Base-by-base conservation (phyloP, 2,888 invertebrate species). In the Altica lythri region DNA sequence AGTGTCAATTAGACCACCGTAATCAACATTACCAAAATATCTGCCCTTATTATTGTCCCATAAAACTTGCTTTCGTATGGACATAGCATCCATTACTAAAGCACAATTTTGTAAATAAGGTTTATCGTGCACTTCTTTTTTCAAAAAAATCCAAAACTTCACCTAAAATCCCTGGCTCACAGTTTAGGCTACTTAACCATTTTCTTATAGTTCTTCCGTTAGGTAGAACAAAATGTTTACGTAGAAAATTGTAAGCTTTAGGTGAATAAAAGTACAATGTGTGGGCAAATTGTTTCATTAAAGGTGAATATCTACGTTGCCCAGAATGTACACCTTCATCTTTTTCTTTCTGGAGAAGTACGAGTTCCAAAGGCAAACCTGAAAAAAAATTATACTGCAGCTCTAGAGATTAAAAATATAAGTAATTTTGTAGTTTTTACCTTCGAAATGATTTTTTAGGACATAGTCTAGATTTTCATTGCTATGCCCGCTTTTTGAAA, bases 251-350 rank as follows among this genome's bases (percentile, higher is more conserved):
- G n/a, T n/a, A n/a, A n/a, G n/a, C n/a, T n/a, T n/a, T n/a, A n/a
- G n/a, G n/a, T n/a, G n/a, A n/a, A n/a, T n/a, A n/a, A n/a, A n/a
- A n/a, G n/a, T n/a, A n/a, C n/a, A n/a, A n/a, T n/a, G 55, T 61
- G 18, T 49, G 45, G 8, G 57, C 53, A 55, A 61, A 60, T 43
- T 59, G 35, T 19, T 61, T 63, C 59, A 60, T 62, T 25, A 51
- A 13, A 9, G 53, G 13, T 2, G 56, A 53, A 43, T 61, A 60
- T 29, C 55, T 5, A 4, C 43, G 2, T 27, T 43, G 29, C 6
- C 13, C 27, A 27, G 17, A 30, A 30, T 44, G 30, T 40, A 19
- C 10, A 19, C 18, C n/a, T 40, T 40, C 35, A 13, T 46, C 22
- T 34, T 46, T 22, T n/a, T n/a, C 9, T 25, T 46, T 46, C 35